Conservation (phyloP, 2,113 vertebrate genomes). For the Anhinga rufa region DNA sequence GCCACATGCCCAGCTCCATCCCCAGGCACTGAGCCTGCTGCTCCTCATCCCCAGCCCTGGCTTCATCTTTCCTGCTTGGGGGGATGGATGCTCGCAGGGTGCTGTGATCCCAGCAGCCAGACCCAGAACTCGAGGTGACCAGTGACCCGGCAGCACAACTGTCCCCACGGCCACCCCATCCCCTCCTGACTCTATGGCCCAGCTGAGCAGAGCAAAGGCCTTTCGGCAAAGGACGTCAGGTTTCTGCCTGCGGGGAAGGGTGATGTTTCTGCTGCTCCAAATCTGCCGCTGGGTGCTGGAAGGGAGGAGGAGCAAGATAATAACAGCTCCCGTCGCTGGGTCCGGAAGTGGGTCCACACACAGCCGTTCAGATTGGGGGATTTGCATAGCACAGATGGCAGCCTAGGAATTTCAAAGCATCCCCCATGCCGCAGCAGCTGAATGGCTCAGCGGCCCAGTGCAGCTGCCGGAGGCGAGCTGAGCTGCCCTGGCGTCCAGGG, state of each 20-base stretch:
- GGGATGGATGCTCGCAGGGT: accelerated
- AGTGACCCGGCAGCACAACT: not conserved
- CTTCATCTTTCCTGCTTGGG: accelerated
- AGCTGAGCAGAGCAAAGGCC: not conserved
- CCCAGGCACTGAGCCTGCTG: not conserved
- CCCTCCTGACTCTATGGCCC: not conserved
- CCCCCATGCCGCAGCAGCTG: conserved; percentile 59
- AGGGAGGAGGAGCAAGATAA: not conserved
- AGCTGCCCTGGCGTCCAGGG: not conserved
- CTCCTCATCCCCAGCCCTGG: not conserved
- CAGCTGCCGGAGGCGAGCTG: conserved; percentile 2
- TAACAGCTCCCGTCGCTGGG: not conserved
- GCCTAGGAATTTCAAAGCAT: conserved; percentile 70
- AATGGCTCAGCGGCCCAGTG: not conserved
- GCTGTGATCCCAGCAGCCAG: accelerated
- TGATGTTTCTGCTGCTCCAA: not conserved
- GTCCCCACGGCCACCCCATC: accelerated
- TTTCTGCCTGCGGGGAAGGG: not conserved
- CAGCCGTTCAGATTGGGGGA: conserved; percentile 36
- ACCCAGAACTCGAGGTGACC: not conserved
- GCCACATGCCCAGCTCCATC: accelerated
- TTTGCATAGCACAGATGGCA: conserved; percentile 72
- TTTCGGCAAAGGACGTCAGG: not conserved
- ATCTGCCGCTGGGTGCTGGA: not conserved
- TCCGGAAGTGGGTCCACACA: not conserved